Evolutionary conservation across 1,140 invertebrate genomes (phyloP), one percentile per base, ranked within the genome.

Genomic region (Centruroides sculpturatus): DNA sequence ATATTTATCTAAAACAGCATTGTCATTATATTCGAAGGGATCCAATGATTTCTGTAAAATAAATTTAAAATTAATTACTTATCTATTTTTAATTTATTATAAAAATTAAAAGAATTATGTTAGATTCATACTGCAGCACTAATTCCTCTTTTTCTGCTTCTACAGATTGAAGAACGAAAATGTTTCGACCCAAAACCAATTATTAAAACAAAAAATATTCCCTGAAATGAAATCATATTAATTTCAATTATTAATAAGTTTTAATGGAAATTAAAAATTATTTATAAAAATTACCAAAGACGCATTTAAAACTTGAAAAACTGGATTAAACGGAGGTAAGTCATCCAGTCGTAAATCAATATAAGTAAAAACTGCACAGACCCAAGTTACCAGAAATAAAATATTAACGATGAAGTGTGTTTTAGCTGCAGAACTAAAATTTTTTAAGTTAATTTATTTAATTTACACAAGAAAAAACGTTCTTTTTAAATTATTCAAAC

Each of bases 161-260:
- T 57, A 51, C 61, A 63, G 41, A 63, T 56, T 57, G 57, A 51
- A 34, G 55, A 59, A 4, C 61, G 52, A 35, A 63, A 63, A 51
- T 63, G 61, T 35, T 63, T 59, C 13, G 61, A 63, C 10, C 61
- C 57, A 11, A 63, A 13, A 35, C 61, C 61, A 23, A 63, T 63
- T 10, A 63, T 48, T 34, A n/a, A 13, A 4, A 59, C 61, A 13
- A 63, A 59, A 47, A 63, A 63, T n/a, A 63, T 59, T n/a, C 61
- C 61, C 61, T 63, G 49, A 5, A 35, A 56, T 13, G 13, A 13
- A 53, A 47, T 23, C 35, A 7, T 13, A n/a, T 12, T 8, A 23
- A 23, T 23, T 23, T 23, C 23, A 23, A 35, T 23, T 34, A 34
- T 35, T 54, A 35, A 34, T 23, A 23, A 23, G 23, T 0, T 23